Conservation (phyloP, 2,113 vertebrate genomes). For the Promerops cafer region DNA sequence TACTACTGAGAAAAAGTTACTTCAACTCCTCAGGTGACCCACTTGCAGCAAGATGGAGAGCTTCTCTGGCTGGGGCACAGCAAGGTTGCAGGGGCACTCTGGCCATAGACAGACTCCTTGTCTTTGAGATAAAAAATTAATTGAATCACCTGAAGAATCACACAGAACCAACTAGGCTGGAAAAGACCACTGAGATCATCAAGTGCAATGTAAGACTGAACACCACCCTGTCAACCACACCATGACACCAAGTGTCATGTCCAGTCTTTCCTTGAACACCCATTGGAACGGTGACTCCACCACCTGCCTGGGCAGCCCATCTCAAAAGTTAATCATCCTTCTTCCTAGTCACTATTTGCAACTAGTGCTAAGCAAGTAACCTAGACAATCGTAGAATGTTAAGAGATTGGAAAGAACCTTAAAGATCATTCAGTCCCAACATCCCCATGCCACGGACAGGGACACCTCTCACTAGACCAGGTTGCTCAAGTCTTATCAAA, state of each 20-base stretch:
- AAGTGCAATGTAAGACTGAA: not conserved
- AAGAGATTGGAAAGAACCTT: not conserved
- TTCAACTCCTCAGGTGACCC: not conserved
- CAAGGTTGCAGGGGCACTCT: not conserved
- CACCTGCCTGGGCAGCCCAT: not conserved
- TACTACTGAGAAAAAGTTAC: not conserved
- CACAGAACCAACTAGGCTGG: not conserved
- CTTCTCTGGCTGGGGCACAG: not conserved
- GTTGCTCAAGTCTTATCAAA: not conserved
- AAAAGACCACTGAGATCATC: not conserved
- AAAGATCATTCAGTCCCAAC: not conserved
- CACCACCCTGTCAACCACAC: not conserved
- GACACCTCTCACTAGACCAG: not conserved
- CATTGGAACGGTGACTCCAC: accelerated
- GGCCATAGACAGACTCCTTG: not conserved
- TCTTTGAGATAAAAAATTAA: not conserved
- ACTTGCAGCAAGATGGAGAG: not conserved
- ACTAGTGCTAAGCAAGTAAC: not conserved
- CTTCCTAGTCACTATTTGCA: not conserved
- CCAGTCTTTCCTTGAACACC: not conserved
- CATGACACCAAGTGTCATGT: not conserved
- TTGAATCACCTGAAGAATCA: not conserved
- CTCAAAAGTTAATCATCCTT: not conserved
- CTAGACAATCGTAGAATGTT: not conserved
- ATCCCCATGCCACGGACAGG: not conserved